Evolutionary conservation across 2,113 vertebrate species (phyloP), one percentile per base, ranked within the genome.

Genomic region (Misgurnus anguillicaudatus): DNA sequence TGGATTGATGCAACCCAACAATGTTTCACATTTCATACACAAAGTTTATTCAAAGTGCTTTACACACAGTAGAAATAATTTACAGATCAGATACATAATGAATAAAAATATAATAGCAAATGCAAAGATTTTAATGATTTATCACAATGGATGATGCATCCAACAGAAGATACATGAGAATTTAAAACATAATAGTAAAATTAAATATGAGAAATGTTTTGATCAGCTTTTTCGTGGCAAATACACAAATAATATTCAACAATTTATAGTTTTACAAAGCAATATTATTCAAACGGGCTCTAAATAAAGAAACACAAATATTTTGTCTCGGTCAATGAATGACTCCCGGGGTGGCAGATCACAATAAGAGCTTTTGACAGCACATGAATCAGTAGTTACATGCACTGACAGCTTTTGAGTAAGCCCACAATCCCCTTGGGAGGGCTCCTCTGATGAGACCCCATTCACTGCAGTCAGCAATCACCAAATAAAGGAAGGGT

Each of bases 381-480:
- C 90, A 89, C 89, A 89, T 92, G 89, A 92, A 92, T 92, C 91
- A 91, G 90, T 90, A 89, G 89, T 91, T 93, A 91, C 89, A 90
- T 83, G 88, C 87, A 89, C 87, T 90, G 89, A 91, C 91, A 92
- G 90, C 91, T 90, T 87, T 21, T 86, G 83, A 87, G 86, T 86
- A 81, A 82, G 57, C 85, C 86, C 80, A 42, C 62, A 10, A 82
- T 85, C 84, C 83, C 83, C 84, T 87, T 88, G 85, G 87, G 88
- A 89, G 90, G 90, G 84, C 85, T 81, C 84, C 87, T 89, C 84
- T 80, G 77, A 67, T 24, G 85, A 89, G 86, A 84, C 89, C 88
- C 89, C 74, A 64, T 86, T 90, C 90, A 83, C 81, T 65, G 6
- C 87, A 87, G 87, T 88, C 89, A 88, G 89, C 88, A 89, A 87